These are phyloP conservation scores for Corapipo altera DNA, from an alignment of 2,113 vertebrate genomes.

Conservation along the genomic window DNA sequence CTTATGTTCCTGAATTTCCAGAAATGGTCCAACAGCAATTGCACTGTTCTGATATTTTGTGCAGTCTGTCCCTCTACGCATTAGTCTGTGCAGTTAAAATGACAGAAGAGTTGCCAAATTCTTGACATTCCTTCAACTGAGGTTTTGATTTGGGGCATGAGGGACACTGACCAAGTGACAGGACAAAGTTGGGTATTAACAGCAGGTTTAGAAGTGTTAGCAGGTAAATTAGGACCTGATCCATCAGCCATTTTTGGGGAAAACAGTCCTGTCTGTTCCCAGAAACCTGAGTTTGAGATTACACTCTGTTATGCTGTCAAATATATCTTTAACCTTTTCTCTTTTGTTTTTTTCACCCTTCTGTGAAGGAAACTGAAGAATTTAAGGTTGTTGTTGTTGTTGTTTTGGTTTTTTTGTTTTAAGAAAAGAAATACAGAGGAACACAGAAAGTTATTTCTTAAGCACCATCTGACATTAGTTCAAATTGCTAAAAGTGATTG, in stretches of 20 bases:
- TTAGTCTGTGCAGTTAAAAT: background rate
- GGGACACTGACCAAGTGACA: background rate
- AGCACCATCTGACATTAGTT: background rate
- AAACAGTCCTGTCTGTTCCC: background rate
- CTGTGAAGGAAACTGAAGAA: background rate
- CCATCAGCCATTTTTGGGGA: background rate
- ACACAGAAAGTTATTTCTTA: background rate
- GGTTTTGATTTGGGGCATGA: background rate
- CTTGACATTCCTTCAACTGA: background rate
- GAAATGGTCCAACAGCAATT: background rate
- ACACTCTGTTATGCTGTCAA: background rate
- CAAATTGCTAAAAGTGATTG: background rate
- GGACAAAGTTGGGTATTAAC: background rate
- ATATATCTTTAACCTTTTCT: background rate
- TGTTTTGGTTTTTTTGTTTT: background rate
- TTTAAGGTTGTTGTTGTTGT: background rate
- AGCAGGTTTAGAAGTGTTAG: background rate
- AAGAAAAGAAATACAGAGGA: background rate
- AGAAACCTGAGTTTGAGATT: background rate
- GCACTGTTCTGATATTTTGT: background rate
- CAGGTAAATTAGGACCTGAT: background rate
- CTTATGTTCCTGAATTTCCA: background rate
- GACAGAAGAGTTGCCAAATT: background rate
- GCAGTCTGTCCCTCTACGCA: background rate
- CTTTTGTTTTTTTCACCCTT: background rate